A percentile compares a stretch with the other conserved stretches of the same genome.
Conservation (phyloP, 2,797 vertebrate genomes). For the Cyclopterus lumpus region DNA sequence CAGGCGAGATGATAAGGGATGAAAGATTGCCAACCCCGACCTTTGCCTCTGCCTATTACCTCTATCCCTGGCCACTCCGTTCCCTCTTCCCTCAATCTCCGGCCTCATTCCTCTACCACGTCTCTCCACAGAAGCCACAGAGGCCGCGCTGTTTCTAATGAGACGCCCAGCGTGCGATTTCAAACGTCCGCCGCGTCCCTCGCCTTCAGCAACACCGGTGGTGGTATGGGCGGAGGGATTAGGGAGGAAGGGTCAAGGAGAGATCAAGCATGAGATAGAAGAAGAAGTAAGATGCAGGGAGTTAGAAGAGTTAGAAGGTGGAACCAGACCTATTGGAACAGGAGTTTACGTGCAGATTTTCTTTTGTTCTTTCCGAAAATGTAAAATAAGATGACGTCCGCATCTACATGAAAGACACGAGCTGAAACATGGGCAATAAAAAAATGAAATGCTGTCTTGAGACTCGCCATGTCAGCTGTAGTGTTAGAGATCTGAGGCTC, state of each 20-base stretch:
- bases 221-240: slow-evolving; percentile 23
- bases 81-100: slow-evolving; percentile 28
- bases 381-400: slow-evolving; percentile 8
- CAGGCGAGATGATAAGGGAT: slow-evolving; percentile 24
- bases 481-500: slow-evolving; percentile 51
- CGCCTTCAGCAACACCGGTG: slow-evolving; percentile 35
- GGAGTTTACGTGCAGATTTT: background rate
- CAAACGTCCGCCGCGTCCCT: slow-evolving; percentile 33
- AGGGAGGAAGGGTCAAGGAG: slow-evolving; percentile 1
- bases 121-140: slow-evolving; percentile 23
- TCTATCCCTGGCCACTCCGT: slow-evolving; percentile 28
- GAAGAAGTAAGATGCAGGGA: background rate
- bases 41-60: slow-evolving; percentile 46
- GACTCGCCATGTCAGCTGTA: slow-evolving; percentile 10
- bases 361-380: background rate
- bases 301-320: background rate
- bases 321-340: slow-evolving; percentile 11
- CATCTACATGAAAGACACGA: slow-evolving; percentile 13
- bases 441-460: slow-evolving; percentile 7
- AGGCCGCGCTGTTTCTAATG: slow-evolving; percentile 60
- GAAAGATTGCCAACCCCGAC: slow-evolving; percentile 45
- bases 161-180: slow-evolving; percentile 47
- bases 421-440: background rate
- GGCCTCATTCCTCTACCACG: slow-evolving; percentile 21
- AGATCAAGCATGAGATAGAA: slow-evolving; percentile 33